Base-by-base conservation (phyloP, 2,113 vertebrate genomes). In the Chitala chitala region DNA sequence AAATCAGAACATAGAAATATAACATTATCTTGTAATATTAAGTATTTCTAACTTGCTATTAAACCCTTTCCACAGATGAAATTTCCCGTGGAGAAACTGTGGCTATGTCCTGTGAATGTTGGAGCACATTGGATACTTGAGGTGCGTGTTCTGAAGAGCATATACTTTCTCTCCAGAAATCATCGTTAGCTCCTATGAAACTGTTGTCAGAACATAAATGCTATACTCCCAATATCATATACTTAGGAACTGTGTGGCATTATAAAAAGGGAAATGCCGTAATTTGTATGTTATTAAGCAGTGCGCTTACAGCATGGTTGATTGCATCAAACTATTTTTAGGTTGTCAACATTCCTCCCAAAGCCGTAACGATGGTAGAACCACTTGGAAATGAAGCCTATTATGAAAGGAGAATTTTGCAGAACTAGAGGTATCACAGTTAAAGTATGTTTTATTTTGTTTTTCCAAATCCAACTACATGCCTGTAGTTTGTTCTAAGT, bases 111-210 rank as follows among this genome's bases (percentile, higher is more conserved):
- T 56, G 46, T 71, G 53, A 71, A 71, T 5, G 5, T 53, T 48
- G 68, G 68, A 56, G 59, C 50, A 78, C 73, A 75, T 20, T 78
- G 66, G 73, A 78, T 72, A 65, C 46, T 58, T 75, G 73, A 71
- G 76, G 68, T 78, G 13, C 12, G 69, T 75, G 63, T 55, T 73
- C 31, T n/a, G 36, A 20, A 65, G 8, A 46, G 20, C 38, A 51
- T 38, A 42, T 73, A 44, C 24, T 24, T 73, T 38, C 13, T 31
- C 33, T 71, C 61, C n/a, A n/a, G 53, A 59, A 29, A 31, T 31
- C 20, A 53, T 74, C 51, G 48, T 22, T 29, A n/a, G n/a, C 12
- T 33, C 15, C 36, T 63, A 33, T 66, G 42, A 75, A 36, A 51
- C 50, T 68, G 36, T 42, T 71, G n/a, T n/a, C n/a, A n/a, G n/a